Base-by-base conservation (phyloP, 2,888 invertebrate species). In the Oscheius sp. region DNA sequence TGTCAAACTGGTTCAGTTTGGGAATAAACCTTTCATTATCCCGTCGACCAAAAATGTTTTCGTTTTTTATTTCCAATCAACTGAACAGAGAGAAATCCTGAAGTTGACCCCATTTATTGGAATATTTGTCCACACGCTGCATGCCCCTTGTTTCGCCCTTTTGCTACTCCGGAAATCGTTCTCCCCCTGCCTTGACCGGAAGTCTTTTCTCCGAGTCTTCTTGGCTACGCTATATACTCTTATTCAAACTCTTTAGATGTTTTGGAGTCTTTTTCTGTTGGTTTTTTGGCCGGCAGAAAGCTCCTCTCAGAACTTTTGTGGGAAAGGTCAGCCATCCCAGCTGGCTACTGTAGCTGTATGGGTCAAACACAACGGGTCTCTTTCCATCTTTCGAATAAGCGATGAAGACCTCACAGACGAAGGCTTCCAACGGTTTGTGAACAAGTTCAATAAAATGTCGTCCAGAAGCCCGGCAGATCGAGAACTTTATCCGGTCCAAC, bases 351-450 rank as follows among this genome's bases (percentile, higher is more conserved):
- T 66, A 0, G 46, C 66, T 1, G 66, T 66, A 20, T 66, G 66
- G 66, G 45, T 45, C 15, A 23, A 31, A 15, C 66, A 66, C 33
- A 33, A 55, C 3, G 46, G 20, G 33, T 55, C 69, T n/a, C 70
- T 70, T 4, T 52, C 72, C 5, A 67, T 66, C 39, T 78, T 71
- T 65, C 70, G 78, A 34, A 75, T 78, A 17, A 75, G 75, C 2
- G 78, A 78, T 65, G 78, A 78, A 31, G 78, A 78, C 57, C 45
- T 78, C n/a, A 65, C 72, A 4, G 74, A 74, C 25, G 45, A 72
- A 37, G 76, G 74, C 33, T 78, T 74, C 53, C 69, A 70, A 52
- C 69, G 73, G 70, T 72, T n/a, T n/a, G n/a, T n/a, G n/a, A n/a
- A n/a, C n/a, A n/a, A n/a, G n/a, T n/a, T n/a, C n/a, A n/a, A n/a